Base-by-base conservation (phyloP, 2,888 invertebrate species). In the Pandemis heparana region DNA sequence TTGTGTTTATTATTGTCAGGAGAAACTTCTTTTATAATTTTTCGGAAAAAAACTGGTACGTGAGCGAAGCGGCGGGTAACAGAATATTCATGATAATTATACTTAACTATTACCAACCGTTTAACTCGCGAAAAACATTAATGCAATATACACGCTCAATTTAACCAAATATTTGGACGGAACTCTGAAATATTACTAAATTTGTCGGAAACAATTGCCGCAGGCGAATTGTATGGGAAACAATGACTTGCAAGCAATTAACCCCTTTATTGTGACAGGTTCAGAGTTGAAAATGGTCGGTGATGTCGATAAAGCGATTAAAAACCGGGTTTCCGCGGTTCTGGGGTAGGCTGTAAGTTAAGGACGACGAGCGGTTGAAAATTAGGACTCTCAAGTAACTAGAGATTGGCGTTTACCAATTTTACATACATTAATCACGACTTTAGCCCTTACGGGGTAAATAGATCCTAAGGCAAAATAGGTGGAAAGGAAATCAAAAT, bases 301-400 rank as follows among this genome's bases (percentile, higher is more conserved):
- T 38, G 70, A 75, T 72, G 74, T 77, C 81, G 81, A 83, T 85
- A 82, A 84, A 86, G 82, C 80, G 78, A 81, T 86, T 85, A 83
- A 81, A 84, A 83, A 85, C 82, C 77, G 75, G 77, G 78, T 78
- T 75, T 79, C 77, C 66, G 71, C 74, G 69, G 72, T 46, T 18
- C 38, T 53, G 39, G 18, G 18, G 7, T 69, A 12, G 43, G 43
- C 23, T 12, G 61, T 69, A 75, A 76, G 75, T 65, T 67, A 32
- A 2, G 68, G 68, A 32, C 3, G 61, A 60, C 10, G 9, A 12
- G 12, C 46, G 9, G 14, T 41, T 9, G 9, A 9, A 41, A 41
- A n/a, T n/a, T n/a, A n/a, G n/a, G n/a, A n/a, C n/a, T n/a, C n/a
- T n/a, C n/a, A n/a, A n/a, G n/a, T n/a, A n/a, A n/a, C n/a, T n/a